phyloP scores from a whole-genome alignment of 35 echinoderm and acorn worm species.

The Lytechinus pictus region DNA sequence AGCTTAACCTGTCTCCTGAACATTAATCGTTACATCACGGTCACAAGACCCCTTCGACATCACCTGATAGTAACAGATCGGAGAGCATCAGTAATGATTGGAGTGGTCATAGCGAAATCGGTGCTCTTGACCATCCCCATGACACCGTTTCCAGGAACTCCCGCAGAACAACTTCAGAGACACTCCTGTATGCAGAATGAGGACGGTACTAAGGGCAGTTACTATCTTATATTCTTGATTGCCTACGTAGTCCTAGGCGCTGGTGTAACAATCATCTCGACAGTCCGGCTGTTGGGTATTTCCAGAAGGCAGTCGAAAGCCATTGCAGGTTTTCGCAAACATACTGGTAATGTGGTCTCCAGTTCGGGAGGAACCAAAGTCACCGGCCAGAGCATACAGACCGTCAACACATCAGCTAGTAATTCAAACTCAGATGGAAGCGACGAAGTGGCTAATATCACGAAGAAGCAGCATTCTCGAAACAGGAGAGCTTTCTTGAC shows the following conservation, averaged over 20 bases:
- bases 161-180: background rate
- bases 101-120: background rate
- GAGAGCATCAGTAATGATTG: background rate
- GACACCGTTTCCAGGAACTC: background rate
- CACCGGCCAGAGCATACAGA: background rate
- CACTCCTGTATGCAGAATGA: background rate
- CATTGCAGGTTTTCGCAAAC: background rate
- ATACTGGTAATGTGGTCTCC: background rate
- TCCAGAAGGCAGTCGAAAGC: background rate
- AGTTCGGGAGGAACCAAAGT: background rate
- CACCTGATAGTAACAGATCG: background rate
- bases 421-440: background rate
- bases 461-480: background rate
- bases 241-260: background rate
- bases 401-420: background rate
- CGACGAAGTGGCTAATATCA: background rate
- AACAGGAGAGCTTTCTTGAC: background rate
- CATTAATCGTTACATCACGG: background rate
- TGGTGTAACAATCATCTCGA: background rate
- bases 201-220: background rate
- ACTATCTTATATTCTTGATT: background rate
- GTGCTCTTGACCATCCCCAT: background rate
- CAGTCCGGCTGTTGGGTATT: background rate
- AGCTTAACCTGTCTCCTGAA: background rate
- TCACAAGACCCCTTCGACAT: background rate